phyloP scores from a whole-genome alignment of 2,888 invertebrate genomes.

The Meghimatium bilineatum region DNA sequence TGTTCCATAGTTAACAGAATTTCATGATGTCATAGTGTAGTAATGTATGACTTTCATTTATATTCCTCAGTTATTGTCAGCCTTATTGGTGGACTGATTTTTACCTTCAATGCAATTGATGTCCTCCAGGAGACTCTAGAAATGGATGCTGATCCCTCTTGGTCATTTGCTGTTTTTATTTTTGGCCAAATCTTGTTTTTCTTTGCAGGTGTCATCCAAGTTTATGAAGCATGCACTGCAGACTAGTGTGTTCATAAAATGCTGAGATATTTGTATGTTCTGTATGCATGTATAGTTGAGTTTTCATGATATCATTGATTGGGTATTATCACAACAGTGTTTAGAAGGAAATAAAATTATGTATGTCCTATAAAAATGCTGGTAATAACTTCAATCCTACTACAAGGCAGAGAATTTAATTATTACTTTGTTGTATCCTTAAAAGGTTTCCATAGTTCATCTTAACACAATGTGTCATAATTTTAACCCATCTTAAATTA shows the following conservation, averaged over 20 bases:
- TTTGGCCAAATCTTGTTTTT: constrained; percentile 32
- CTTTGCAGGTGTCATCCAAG: constrained; percentile 18
- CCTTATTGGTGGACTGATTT: constrained; percentile 40
- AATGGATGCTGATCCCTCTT: constrained; percentile 44
- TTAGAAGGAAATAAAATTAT: not conserved
- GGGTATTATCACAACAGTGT: not conserved
- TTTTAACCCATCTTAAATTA: too few species aligned
- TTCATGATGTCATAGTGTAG: not conserved
- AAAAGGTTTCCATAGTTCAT: too few species aligned
- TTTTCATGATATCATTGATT: not conserved
- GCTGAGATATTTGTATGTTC: not conserved
- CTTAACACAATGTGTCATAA: too few species aligned
- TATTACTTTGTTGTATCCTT: too few species aligned
- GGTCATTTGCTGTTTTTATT: constrained; percentile 45
- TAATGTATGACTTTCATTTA: not conserved
- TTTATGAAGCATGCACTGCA: constrained; percentile 38
- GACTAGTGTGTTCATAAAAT: constrained; percentile 4
- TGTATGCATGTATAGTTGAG: not conserved
- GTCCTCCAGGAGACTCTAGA: constrained; percentile 33
- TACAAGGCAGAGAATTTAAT: too few species aligned
- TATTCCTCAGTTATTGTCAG: constrained; percentile 33
- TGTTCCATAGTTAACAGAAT: too few species aligned
- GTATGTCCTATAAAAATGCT: too few species aligned
- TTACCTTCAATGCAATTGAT: constrained; percentile 37
- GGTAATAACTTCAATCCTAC: too few species aligned